phyloP scores from a whole-genome alignment of 2,113 vertebrate genomes.

The Caranx ignobilis region DNA sequence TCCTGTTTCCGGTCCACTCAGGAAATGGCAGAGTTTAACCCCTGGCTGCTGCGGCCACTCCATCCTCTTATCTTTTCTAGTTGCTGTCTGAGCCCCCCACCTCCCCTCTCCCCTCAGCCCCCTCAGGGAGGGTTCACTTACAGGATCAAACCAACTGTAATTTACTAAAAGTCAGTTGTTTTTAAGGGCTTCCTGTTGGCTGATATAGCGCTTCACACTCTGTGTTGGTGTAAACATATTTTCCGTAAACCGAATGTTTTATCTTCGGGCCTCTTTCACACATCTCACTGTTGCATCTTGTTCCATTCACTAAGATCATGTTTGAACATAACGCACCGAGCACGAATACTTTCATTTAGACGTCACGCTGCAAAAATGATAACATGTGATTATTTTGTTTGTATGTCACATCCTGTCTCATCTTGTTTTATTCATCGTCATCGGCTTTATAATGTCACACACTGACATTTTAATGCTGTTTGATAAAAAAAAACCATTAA shows the following conservation, averaged over 20 bases:
- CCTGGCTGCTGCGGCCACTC: constrained; percentile 59
- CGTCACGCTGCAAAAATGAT: not conserved
- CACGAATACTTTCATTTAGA: not conserved
- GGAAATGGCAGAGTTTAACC: constrained; percentile 77
- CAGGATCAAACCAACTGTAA: constrained; percentile 31
- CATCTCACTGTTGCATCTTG: not conserved
- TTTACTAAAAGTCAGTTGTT: constrained; percentile 22
- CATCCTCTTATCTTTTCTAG: constrained; percentile 72
- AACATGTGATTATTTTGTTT: not conserved
- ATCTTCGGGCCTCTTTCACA: not conserved
- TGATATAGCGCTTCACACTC: not conserved
- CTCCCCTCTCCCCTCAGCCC: not conserved
- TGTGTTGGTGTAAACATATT: not conserved
- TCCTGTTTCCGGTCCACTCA: constrained; percentile 82
- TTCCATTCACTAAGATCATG: not conserved
- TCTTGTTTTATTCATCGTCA: not conserved
- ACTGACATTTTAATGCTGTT: not conserved
- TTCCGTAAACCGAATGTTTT: not conserved
- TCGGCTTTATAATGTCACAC: not conserved
- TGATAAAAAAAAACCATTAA: not conserved
- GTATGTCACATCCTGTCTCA: not conserved
- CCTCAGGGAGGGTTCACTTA: constrained; percentile 45
- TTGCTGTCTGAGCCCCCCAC: constrained; percentile 50
- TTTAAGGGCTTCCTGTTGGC: constrained; percentile 53
- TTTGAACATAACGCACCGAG: not conserved